Base-by-base conservation (phyloP, 1,140 invertebrate genomes). In the Aphaenogaster rudis region DNA sequence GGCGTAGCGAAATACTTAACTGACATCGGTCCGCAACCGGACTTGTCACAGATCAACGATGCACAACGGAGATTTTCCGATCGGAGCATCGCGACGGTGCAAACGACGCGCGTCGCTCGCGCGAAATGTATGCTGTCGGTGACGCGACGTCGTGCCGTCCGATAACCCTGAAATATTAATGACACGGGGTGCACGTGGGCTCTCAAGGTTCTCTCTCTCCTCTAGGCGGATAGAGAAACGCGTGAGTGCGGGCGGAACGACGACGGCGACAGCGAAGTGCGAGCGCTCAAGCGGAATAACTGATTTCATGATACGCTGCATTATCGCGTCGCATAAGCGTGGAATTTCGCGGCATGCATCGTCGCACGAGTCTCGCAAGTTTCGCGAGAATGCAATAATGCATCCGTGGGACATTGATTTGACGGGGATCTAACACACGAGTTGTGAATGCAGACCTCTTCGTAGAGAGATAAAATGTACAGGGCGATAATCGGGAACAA, bases 131-230 rank as follows among this genome's bases (percentile, higher is more conserved):
- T 11, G 74, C n/a, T 77, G 39, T 39, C 15, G 21, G 52, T 0
- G 36, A 17, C 9, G 57, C 15, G n/a, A 61, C 45, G 15, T 67
- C 28, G 59, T 33, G 11, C n/a, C 21, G 78, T 80, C 48, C 48
- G 64, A 81, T 66, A 71, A 79, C 36, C 48, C 36, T 81, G 66
- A 81, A 81, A 81, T 81, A 81, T 81, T 81, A 80, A 80, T 36
- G 33, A 67, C 33, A 52, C n/a, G 64, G 5, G 48, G 13, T 36
- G 50, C 63, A 80, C 36, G n/a, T 69, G 48, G 48, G 5, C 13
- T 17, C 36, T 81, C 78, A 81, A 81, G 64, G 48, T 81, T 71
- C n/a, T 69, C 48, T 69, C 13, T 69, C 45, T 67, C 13, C 39
- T 78, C 13, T 67, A 79, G 45, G 1, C 42, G 11, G 48, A 17